These are phyloP conservation scores for Neria commutata DNA, from an alignment of 2,888 invertebrate species.

Conservation along the genomic window DNA sequence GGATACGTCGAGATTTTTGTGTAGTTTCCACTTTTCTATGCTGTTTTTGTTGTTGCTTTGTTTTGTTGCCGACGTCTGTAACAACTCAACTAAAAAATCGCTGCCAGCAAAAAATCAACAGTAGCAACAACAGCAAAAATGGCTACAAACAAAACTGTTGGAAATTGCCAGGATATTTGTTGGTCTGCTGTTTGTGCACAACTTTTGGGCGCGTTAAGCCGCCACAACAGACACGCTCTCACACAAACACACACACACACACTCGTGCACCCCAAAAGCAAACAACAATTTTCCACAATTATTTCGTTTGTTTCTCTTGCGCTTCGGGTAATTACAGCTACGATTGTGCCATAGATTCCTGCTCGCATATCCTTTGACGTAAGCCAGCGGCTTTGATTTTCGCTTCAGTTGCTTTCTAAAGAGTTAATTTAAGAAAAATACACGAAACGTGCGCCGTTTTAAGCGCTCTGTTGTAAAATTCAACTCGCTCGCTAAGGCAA, in stretches of 20 bases:
- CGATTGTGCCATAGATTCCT: not conserved
- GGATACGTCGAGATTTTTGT: slow-evolving; percentile 36
- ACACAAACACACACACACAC: not conserved
- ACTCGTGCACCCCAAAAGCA: slow-evolving; percentile 1
- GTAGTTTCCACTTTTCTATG: not conserved
- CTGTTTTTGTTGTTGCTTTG: slow-evolving; percentile 7
- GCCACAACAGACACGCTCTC: not conserved
- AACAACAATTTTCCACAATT: slow-evolving; percentile 40
- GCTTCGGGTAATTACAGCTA: not conserved
- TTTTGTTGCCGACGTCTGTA: slow-evolving; percentile 7
- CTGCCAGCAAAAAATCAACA: slow-evolving; percentile 41
- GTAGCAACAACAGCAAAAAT: slow-evolving; percentile 24
- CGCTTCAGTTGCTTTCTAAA: slow-evolving; percentile 38
- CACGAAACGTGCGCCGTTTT: slow-evolving; percentile 23
- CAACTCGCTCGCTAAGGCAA: not conserved
- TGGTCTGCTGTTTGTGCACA: slow-evolving; percentile 16
- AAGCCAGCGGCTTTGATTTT: slow-evolving; percentile 20
- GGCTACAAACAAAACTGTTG: slow-evolving; percentile 33
- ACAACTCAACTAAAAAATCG: slow-evolving; percentile 37
- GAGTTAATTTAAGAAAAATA: slow-evolving; percentile 53
- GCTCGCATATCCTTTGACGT: no score
- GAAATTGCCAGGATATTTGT: slow-evolving; percentile 45
- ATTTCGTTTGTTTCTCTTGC: slow-evolving; percentile 46
- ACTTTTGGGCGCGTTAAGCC: slow-evolving; percentile 17
- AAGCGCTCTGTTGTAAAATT: not conserved